phyloP scores from a whole-genome alignment of 1,140 invertebrate genomes.

The Stegodyphus dumicola region DNA sequence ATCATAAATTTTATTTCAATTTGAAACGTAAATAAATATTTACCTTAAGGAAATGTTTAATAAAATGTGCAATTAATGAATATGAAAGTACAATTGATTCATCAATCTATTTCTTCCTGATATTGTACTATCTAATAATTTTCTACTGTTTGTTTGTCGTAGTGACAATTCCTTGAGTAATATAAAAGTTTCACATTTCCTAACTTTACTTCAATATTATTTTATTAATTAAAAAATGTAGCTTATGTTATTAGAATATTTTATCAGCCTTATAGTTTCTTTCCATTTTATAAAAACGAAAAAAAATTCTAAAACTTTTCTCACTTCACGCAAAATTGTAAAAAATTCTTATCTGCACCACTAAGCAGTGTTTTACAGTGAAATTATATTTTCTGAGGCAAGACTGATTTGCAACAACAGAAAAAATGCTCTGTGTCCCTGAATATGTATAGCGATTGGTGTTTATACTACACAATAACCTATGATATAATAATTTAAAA shows the following conservation, averaged over 20 bases:
- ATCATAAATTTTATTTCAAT: neutral
- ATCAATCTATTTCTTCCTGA: neutral
- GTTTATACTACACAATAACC: too few relatives aligned
- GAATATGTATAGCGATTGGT: too few relatives aligned
- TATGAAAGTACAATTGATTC: neutral
- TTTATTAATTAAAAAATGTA: constrained; percentile 20
- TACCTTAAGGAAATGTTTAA: neutral
- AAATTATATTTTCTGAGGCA: neutral
- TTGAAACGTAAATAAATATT: neutral
- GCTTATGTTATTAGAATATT: constrained; percentile 23
- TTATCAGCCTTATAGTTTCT: constrained; percentile 24
- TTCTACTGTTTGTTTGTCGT: neutral
- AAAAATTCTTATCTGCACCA: too few relatives aligned
- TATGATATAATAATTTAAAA: too few relatives aligned
- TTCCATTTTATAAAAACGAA: constrained; percentile 22
- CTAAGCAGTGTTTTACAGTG: too few relatives aligned
- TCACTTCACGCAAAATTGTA: constrained; percentile 7
- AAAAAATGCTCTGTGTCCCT: too few relatives aligned
- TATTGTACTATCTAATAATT: neutral
- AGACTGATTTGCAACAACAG: too few relatives aligned
- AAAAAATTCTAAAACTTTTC: constrained; percentile 14
- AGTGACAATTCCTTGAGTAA: neutral
- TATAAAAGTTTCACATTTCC: constrained; percentile 9
- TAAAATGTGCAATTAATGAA: neutral
- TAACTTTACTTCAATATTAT: constrained; percentile 20